Evolutionary conservation across 2,797 vertebrate genomes (phyloP).

Genomic region (Manis javanica): DNA sequence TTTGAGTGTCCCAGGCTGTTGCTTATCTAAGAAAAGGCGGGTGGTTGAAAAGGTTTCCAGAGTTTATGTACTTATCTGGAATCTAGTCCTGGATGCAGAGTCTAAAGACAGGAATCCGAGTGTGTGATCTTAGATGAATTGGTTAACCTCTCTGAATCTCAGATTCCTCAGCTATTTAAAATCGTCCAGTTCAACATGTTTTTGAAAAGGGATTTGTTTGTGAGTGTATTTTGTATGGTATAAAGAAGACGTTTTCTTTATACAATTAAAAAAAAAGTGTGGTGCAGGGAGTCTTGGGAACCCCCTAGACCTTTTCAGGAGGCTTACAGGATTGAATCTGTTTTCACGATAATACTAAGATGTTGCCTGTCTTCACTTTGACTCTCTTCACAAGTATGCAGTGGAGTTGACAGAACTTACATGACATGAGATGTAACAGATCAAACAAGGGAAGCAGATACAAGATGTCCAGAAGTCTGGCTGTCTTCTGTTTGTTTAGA

Average conservation of each 20-base stretch:
- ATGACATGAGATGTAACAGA: background rate
- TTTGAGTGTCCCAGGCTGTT: conserved; percentile 16
- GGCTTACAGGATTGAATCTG: background rate
- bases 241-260: background rate
- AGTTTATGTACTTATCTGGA: conserved; percentile 44
- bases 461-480: background rate
- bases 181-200: background rate
- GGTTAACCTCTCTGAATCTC: conserved; percentile 11
- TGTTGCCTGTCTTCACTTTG: background rate
- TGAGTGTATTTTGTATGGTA: background rate
- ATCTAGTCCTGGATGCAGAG: background rate
- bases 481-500: background rate
- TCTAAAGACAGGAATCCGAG: conserved; percentile 52
- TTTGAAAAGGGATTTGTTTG: background rate
- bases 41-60: conserved; percentile 51
- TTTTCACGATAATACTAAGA: background rate
- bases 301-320: background rate
- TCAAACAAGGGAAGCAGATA: background rate
- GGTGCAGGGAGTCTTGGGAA: background rate
- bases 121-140: conserved; percentile 30
- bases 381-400: background rate
- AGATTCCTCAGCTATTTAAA: conserved; percentile 47
- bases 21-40: conserved; percentile 56
- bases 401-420: background rate
- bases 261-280: background rate